Percentiles rank a stretch among this genome's conserved stretches.
Evolutionary conservation across 2,113 vertebrate genomes (phyloP).

Genomic region (Ivindomyrus marchei): DNA sequence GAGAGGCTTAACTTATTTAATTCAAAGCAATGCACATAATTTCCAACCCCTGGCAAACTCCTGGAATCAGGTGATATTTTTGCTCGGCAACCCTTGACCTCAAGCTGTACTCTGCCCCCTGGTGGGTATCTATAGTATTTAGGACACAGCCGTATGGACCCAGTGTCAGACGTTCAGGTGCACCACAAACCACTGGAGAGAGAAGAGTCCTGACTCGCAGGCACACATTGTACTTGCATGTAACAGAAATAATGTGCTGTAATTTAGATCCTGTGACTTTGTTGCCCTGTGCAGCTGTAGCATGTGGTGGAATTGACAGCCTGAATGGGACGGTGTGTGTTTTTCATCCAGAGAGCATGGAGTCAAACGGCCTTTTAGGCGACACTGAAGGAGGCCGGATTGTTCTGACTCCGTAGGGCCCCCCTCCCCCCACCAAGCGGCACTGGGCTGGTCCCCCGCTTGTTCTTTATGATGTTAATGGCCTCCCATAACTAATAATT

Average conservation of each 20-base stretch:
- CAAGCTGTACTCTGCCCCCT: not conserved
- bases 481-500: constrained; percentile 70
- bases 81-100: not conserved
- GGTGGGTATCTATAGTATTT: not conserved
- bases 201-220: not conserved
- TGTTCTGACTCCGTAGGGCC: constrained; percentile 37
- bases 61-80: not conserved
- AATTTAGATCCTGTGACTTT: not conserved
- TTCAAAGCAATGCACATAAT: not conserved
- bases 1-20: not conserved
- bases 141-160: not conserved
- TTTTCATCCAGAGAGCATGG: constrained; percentile 40
- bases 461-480: constrained; percentile 61
- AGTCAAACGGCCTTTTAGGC: constrained; percentile 54
- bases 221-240: not conserved
- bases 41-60: not conserved
- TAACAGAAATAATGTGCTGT: not conserved
- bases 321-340: not conserved
- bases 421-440: not conserved
- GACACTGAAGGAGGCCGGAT: constrained; percentile 59
- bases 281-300: not conserved
- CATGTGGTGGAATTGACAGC: not conserved
- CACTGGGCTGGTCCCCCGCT: constrained; percentile 47
- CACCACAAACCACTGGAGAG: not conserved
- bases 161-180: not conserved